These are phyloP conservation scores for Aradophagus sp. DNA, from an alignment of 1,140 invertebrate species.

Conservation along the genomic window DNA sequence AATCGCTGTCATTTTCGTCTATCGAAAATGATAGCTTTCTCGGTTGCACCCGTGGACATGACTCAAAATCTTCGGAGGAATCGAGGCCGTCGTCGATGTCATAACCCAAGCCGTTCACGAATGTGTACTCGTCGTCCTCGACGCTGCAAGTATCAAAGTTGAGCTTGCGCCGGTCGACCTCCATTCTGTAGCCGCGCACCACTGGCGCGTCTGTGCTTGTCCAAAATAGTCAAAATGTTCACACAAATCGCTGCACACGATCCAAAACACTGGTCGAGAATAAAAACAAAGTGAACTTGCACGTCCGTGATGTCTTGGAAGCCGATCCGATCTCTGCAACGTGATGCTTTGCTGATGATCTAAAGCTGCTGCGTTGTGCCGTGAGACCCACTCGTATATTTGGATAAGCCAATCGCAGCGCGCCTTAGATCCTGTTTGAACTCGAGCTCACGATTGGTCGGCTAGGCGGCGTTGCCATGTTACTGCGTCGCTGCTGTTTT, in stretches of 20 bases:
- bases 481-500: too few species aligned
- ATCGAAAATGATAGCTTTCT: slow-evolving; percentile 69
- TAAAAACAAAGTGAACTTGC: too few species aligned
- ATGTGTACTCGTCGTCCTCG: slow-evolving; percentile 68
- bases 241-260: slow-evolving; percentile 1
- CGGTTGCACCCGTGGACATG: slow-evolving; percentile 62
- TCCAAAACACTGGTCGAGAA: not conserved
- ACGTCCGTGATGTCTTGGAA: too few species aligned
- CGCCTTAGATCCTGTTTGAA: slow-evolving; percentile 7
- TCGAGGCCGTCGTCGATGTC: slow-evolving; percentile 69
- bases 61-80: slow-evolving; percentile 65
- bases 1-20: slow-evolving; percentile 67
- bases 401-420: slow-evolving; percentile 3
- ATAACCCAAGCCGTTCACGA: slow-evolving; percentile 68
- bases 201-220: slow-evolving; percentile 34
- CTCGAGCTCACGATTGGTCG: slow-evolving; percentile 6
- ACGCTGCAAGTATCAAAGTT: slow-evolving; percentile 67
- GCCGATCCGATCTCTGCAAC: not conserved
- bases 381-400: not conserved
- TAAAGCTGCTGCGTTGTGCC: too few species aligned
- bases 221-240: not conserved
- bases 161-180: slow-evolving; percentile 65
- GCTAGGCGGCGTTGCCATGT: slow-evolving; percentile 2
- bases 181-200: slow-evolving; percentile 61
- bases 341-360: not conserved